These are phyloP conservation scores for Bruchidius siliquastri DNA, from an alignment of 2,888 invertebrate genomes.

Conservation along the genomic window DNA sequence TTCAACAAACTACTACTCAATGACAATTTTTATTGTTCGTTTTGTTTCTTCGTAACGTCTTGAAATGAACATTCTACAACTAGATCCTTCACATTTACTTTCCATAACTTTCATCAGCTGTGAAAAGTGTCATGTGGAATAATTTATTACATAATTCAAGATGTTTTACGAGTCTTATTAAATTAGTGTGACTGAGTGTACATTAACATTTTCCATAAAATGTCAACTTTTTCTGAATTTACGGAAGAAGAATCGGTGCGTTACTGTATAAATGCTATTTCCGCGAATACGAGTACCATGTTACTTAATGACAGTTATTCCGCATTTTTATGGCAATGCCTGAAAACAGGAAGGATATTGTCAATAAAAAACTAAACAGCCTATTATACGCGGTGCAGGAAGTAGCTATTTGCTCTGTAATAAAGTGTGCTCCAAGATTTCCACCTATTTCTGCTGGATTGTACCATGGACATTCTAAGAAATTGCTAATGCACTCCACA, in stretches of 20 bases:
- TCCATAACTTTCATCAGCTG: no score
- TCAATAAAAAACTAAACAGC: neutral
- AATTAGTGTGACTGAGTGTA: neutral
- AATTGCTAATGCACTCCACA: no score
- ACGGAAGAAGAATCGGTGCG: neutral
- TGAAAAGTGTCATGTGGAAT: no score
- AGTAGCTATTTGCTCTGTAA: neutral
- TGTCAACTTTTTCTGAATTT: neutral
- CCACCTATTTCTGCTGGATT: no score
- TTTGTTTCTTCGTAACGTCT: no score
- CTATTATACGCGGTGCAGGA: neutral
- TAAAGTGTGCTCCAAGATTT: neutral
- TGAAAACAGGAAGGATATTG: neutral
- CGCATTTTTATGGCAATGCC: neutral
- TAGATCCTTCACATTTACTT: no score
- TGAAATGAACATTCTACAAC: no score
- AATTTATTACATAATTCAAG: no score
- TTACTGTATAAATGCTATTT: neutral
- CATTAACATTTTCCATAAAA: neutral
- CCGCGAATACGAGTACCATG: neutral
- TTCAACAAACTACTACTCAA: no score
- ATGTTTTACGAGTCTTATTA: neutral
- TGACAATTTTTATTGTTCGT: no score
- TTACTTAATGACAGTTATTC: neutral
- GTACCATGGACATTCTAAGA: no score